These are phyloP conservation scores for Paramormyrops hopkinsi DNA, from an alignment of 2,797 vertebrate genomes.

Conservation along the genomic window DNA sequence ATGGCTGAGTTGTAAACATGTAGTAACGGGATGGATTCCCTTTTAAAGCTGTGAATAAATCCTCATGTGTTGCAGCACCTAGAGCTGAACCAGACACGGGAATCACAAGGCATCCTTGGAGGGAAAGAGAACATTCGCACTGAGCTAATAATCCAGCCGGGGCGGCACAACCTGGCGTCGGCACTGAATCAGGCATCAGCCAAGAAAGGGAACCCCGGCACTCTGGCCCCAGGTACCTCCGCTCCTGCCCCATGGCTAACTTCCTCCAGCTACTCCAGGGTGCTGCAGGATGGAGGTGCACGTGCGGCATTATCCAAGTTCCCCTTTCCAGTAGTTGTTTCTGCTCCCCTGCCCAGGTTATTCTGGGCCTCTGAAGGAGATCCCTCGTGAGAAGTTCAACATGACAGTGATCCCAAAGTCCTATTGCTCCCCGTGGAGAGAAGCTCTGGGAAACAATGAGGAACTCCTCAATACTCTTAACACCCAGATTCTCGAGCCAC, in stretches of 20 bases:
- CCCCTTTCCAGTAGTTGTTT: not conserved
- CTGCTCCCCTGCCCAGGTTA: constrained; percentile 64
- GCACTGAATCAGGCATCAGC: constrained; percentile 47
- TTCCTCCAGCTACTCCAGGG: constrained; percentile 12
- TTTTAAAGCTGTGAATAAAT: not conserved
- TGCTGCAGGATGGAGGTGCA: not conserved
- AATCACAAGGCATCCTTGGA: not conserved
- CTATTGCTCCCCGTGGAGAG: constrained; percentile 83
- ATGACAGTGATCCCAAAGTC: constrained; percentile 80
- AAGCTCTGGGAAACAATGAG: constrained; percentile 53
- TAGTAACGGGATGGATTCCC: not conserved
- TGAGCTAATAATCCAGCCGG: constrained; percentile 34
- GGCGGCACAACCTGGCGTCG: constrained; percentile 35
- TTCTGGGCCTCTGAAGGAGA: constrained; percentile 70
- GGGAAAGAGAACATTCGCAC: constrained; percentile 46
- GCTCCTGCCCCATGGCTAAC: not conserved
- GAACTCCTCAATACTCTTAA: constrained; percentile 39
- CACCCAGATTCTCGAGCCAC: constrained; percentile 40
- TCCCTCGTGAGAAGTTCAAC: constrained; percentile 90
- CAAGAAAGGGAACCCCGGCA: constrained; percentile 53
- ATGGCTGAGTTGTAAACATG: not conserved
- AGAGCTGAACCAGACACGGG: not conserved
- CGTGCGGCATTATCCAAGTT: not conserved
- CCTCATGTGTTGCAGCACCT: not conserved
- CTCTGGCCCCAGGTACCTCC: constrained; percentile 67